Base-by-base conservation (phyloP, 1,140 invertebrate species). In the Apis dorsata region DNA sequence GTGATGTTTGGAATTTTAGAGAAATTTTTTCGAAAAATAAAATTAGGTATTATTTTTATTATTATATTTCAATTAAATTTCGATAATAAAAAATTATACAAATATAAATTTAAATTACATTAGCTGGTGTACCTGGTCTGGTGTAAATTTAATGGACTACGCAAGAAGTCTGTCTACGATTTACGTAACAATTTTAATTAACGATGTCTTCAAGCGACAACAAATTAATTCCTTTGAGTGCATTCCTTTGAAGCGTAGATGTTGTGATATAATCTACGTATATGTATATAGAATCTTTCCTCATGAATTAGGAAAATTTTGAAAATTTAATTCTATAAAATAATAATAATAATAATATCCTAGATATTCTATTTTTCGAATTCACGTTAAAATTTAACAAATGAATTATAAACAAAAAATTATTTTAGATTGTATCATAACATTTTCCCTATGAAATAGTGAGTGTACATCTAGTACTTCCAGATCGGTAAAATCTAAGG, bases 181-280 rank as follows among this genome's bases (percentile, higher is more conserved):
- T 51, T 70, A 51, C 21, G 2, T 24, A 70, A 70, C 44, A 51
- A 70, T 71, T 71, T 71, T 71, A 71, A 71, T 53, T 53, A 71
- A 24, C 69, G 49, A 53, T 17, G n/a, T 71, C 49, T 71, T 8
- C 9, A 5, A 53, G 15, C 49, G n/a, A 3, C 34, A 69, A 53
- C n/a, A 53, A 53, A 53, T 71, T 53, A 53, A 71, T 71, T 53
- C n/a, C 15, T 71, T 24, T 21, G 44, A 49, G n/a, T 68, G 19
- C 10, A 49, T 24, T 24, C 24, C 24, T 24, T 24, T 34, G 8
- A 70, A 51, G 12, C 7, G 12, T 49, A 24, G n/a, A 9, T 70
- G 3, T 21, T 21, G 24, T 34, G 2, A 34, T 28, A 28, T 34
- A 34, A 34, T 34, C 34, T 34, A 34, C 0, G 34, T 34, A 53